Evolutionary conservation across 2,888 invertebrate species (phyloP).

Genomic region (Heterodera filipjevi): DNA sequence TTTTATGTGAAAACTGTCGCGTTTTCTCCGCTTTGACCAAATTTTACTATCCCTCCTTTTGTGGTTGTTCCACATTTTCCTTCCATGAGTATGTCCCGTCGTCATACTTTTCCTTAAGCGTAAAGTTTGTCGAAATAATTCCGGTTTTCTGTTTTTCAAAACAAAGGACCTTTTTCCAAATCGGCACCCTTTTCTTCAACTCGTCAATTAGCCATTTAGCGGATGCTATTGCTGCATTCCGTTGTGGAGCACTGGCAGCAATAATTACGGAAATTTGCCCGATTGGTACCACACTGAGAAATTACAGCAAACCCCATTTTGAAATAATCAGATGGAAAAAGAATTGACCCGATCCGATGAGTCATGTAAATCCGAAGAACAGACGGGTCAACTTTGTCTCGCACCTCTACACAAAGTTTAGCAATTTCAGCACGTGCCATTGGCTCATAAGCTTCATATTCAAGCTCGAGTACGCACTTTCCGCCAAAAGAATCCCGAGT

Average conservation of each 20-base stretch:
- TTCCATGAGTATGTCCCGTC: slow-evolving; percentile 36
- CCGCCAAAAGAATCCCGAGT: slow-evolving; percentile 56
- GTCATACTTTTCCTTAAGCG: slow-evolving; percentile 33
- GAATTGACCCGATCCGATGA: slow-evolving; percentile 49
- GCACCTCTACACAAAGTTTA: slow-evolving; percentile 44
- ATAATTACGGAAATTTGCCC: slow-evolving; percentile 60
- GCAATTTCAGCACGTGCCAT: slow-evolving; percentile 59
- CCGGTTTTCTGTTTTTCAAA: not conserved
- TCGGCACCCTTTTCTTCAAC: slow-evolving; percentile 56
- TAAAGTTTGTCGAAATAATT: too few species aligned
- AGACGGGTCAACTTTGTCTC: slow-evolving; percentile 39
- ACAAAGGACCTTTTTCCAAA: slow-evolving; percentile 58
- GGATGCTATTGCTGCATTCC: slow-evolving; percentile 57
- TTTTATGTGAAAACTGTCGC: too few species aligned
- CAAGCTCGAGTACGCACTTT: slow-evolving; percentile 47
- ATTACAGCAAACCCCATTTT: too few species aligned
- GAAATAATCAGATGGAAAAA: too few species aligned
- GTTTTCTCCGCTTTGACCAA: not conserved
- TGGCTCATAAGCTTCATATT: slow-evolving; percentile 59
- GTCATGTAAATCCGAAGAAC: slow-evolving; percentile 53
- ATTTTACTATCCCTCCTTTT: not conserved
- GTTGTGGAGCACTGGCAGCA: slow-evolving; percentile 57
- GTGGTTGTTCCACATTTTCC: slow-evolving; percentile 24
- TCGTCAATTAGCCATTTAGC: slow-evolving; percentile 55
- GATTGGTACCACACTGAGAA: slow-evolving; percentile 47